Base-by-base conservation (phyloP, 1,140 invertebrate genomes). In the Ruditapes philippinarum region DNA sequence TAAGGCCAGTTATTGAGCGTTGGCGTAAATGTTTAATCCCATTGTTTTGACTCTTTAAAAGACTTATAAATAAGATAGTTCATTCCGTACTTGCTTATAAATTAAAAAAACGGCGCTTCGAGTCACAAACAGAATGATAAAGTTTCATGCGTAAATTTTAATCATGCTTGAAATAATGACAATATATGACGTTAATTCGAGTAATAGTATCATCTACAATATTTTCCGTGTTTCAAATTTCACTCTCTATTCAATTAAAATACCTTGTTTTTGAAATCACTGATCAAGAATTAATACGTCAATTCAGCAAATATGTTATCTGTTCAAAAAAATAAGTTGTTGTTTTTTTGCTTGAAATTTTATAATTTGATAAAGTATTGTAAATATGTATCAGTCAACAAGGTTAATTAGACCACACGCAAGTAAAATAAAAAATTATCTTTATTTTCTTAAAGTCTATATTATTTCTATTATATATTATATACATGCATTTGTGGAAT, bases 1-100 rank as follows among this genome's bases (percentile, higher is more conserved):
- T 17, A 17, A 7, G 65, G 65, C 65, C 65, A 70, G 65, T 70
- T 38, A 70, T 70, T 40, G 65, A 70, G 65, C 65, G 65, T 70
- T 70, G 65, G 65, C 65, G 65, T 70, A 70, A 38, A 22, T 45
- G 65, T 11, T 28, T 38, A 70, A 70, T 70, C 65, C 65, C 22
- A 70, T 38, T 38, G 65, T 70, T 65, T 70, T 38, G 65, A 70
- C 25, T 38, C 31, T 17, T 70, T 70, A 38, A 70, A 70, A 19
- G n/a, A 70, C 36, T 70, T 40, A 70, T 38, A 65, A 36, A 36
- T 31, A 5, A 40, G 33, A 70, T 33, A 70, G 65, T 70, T 70
- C 65, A 70, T 36, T 70, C 65, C 31, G 65, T 70, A 70, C 65
- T 70, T 38, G 65, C 12, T 38, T 40, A 38, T 70, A 70, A 70